phyloP scores from a whole-genome alignment of 1,140 invertebrate genomes.

The Callitettix versicolor region DNA sequence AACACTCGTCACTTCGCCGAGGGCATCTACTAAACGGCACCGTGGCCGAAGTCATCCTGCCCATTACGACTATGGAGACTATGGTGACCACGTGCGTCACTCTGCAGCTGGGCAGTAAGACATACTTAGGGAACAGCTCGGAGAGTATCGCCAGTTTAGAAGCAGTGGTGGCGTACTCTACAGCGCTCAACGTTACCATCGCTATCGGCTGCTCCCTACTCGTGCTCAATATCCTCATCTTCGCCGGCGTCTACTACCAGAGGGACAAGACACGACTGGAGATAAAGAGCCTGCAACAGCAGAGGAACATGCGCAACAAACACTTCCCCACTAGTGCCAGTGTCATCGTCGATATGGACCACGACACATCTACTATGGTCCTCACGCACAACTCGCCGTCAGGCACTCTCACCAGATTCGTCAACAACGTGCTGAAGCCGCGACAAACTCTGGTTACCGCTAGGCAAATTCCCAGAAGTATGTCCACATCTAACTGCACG shows the following conservation, averaged over 20 bases:
- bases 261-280: conserved; percentile 53
- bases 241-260: conserved; percentile 78
- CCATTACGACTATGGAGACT: conserved; percentile 8
- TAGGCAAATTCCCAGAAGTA: too few relatives aligned
- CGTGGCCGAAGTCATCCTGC: conserved; percentile 2
- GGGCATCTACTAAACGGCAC: conserved; percentile 12
- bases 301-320: not conserved
- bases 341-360: conserved; percentile 9
- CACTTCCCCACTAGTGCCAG: not conserved
- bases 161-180: conserved; percentile 52
- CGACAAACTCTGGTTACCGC: too few relatives aligned
- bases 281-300: conserved; percentile 12
- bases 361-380: conserved; percentile 30
- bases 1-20: conserved; percentile 2
- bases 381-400: conserved; percentile 35
- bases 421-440: too few relatives aligned
- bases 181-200: conserved; percentile 71
- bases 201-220: conserved; percentile 76
- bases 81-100: conserved; percentile 11
- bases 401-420: conserved; percentile 13
- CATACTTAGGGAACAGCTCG: not conserved
- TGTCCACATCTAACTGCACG: too few relatives aligned
- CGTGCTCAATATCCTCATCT: conserved; percentile 76
- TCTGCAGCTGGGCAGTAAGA: conserved; percentile 8
- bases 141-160: not conserved